Percentiles rank a stretch among this genome's conserved stretches.
Conservation (phyloP, 2,888 invertebrate species). For the Lasioglossum lativentre region DNA sequence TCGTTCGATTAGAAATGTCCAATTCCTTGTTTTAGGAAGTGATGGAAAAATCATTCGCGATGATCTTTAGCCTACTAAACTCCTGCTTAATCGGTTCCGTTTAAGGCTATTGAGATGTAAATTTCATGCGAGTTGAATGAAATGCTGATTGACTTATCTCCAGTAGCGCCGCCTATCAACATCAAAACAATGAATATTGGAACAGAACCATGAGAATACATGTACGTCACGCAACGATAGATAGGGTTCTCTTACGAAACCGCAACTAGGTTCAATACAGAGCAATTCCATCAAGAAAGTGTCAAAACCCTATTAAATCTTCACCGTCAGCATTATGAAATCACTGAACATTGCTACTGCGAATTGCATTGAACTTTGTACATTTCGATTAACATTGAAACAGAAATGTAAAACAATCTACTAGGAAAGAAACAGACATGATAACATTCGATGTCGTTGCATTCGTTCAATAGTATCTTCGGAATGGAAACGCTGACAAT, state of each 20-base stretch:
- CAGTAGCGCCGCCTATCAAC: background rate
- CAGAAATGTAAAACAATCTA: background rate
- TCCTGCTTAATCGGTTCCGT: background rate
- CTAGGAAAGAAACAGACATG: background rate
- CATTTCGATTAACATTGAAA: background rate
- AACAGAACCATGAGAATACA: background rate
- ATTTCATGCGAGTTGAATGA: constrained; percentile 8
- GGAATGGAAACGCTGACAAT: background rate
- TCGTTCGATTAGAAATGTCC: background rate
- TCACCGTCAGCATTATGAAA: background rate
- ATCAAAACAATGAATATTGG: background rate
- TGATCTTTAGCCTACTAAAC: constrained; percentile 3
- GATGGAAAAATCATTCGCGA: background rate
- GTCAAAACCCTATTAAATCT: background rate
- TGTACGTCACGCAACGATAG: background rate
- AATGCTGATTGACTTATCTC: constrained; percentile 11
- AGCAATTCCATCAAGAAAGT: background rate
- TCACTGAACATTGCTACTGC: background rate
- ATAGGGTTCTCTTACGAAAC: background rate
- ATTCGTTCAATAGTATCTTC: background rate
- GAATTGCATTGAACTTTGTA: background rate
- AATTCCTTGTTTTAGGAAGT: background rate
- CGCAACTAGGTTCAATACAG: background rate
- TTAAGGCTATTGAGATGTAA: background rate
- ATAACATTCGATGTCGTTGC: background rate